These are phyloP conservation scores for Melanerpes aurifrons DNA, from an alignment of 2,113 vertebrate species.

Conservation along the genomic window DNA sequence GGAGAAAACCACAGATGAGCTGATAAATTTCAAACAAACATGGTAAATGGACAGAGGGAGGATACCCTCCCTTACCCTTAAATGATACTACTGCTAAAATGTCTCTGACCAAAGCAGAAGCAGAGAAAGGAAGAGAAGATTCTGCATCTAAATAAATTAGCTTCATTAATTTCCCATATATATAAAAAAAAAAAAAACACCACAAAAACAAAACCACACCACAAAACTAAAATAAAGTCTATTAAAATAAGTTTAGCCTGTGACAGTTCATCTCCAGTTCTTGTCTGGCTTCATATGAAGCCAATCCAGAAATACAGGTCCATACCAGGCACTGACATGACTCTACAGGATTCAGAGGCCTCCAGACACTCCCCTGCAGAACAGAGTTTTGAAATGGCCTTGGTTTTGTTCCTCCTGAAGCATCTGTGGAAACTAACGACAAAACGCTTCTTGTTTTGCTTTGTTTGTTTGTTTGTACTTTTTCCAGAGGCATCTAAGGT, in stretches of 20 bases:
- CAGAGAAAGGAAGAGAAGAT: background rate
- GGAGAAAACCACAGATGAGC: background rate
- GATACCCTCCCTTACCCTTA: background rate
- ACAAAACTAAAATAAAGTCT: no score
- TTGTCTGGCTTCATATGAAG: background rate
- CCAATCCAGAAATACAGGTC: background rate
- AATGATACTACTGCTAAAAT: fast-evolving
- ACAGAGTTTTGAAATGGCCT: background rate
- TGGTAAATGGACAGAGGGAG: background rate
- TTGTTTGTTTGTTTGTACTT: background rate
- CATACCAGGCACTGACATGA: background rate
- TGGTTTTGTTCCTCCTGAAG: background rate
- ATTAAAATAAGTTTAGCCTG: background rate
- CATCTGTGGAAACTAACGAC: background rate
- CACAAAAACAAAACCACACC: no score
- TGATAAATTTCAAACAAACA: background rate
- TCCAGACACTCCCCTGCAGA: background rate
- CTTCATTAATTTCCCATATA: background rate
- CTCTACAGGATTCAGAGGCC: background rate
- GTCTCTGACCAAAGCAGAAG: background rate
- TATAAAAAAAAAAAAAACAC: background rate
- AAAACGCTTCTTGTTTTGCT: background rate
- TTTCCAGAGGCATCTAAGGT: background rate
- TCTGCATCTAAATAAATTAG: background rate
- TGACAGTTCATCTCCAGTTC: background rate